These are phyloP conservation scores for Trichonephila inaurata DNA, from an alignment of 1,140 invertebrate genomes.

Conservation along the genomic window DNA sequence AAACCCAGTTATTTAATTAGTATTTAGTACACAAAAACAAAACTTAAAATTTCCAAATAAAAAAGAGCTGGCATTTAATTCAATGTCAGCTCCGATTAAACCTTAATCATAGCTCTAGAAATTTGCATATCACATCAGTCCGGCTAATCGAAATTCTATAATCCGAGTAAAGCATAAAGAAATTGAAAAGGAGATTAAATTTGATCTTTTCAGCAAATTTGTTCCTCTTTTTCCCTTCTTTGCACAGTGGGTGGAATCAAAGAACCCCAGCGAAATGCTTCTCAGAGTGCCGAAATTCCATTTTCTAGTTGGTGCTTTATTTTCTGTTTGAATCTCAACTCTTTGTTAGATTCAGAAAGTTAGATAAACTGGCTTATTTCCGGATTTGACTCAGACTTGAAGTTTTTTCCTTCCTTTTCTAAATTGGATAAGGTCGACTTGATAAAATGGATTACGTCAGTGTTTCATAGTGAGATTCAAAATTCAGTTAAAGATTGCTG, in stretches of 20 bases:
- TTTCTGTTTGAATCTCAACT: neutral
- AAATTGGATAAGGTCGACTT: too few relatives aligned
- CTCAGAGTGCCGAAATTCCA: neutral
- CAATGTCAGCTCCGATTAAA: neutral
- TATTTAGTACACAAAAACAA: neutral
- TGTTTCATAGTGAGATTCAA: too few relatives aligned
- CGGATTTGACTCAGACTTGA: neutral
- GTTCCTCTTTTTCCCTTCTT: neutral
- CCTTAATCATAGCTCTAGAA: neutral
- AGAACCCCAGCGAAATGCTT: neutral
- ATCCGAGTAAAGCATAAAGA: neutral
- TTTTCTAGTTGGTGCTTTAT: neutral
- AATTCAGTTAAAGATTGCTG: too few relatives aligned
- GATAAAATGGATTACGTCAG: too few relatives aligned
- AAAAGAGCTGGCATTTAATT: neutral
- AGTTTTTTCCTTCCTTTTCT: too few relatives aligned
- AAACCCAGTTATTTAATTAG: neutral
- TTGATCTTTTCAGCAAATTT: neutral
- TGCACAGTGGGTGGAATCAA: neutral
- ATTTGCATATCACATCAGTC: neutral
- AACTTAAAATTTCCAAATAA: neutral
- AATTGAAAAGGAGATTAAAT: neutral
- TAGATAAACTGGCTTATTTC: neutral
- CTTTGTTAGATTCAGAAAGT: neutral
- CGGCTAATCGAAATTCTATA: neutral